Percentiles rank a stretch among this genome's conserved stretches.
phyloP scores from a whole-genome alignment of 1,140 invertebrate species.

The Reticulitermes speratus region DNA sequence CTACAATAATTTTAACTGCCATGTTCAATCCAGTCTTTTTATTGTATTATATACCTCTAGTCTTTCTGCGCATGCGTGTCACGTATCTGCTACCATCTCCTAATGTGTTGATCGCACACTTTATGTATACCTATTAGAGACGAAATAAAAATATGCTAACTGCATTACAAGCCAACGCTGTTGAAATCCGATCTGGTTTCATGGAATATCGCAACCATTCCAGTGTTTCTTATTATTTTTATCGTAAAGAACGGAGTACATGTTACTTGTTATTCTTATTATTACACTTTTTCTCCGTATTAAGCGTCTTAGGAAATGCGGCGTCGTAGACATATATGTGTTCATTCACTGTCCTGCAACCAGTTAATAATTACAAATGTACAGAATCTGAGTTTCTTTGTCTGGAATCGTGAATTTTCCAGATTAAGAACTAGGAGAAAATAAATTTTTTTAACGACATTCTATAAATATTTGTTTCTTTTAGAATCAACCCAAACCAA shows the following conservation, averaged over 20 bases:
- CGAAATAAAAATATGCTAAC: background rate
- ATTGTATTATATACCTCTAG: background rate
- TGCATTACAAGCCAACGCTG: background rate
- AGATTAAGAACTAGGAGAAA: background rate
- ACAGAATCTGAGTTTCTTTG: background rate
- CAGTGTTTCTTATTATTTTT: background rate
- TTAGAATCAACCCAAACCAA: background rate
- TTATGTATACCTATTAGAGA: background rate
- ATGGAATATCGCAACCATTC: background rate
- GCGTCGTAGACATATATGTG: background rate
- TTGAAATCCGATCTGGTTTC: background rate
- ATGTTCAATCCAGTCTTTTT: background rate
- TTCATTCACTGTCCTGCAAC: background rate
- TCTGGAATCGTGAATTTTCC: background rate
- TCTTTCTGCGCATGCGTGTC: background rate
- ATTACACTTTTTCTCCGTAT: background rate
- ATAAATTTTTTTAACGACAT: background rate
- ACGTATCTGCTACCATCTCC: background rate
- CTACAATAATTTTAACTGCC: background rate
- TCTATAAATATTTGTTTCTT: background rate
- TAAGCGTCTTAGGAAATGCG: background rate
- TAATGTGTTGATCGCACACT: slow-evolving; percentile 9
- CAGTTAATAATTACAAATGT: background rate
- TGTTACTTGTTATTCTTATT: background rate
- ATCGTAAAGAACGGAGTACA: background rate